Conservation (phyloP, 2,113 vertebrate genomes). For the Origma solitaria region DNA sequence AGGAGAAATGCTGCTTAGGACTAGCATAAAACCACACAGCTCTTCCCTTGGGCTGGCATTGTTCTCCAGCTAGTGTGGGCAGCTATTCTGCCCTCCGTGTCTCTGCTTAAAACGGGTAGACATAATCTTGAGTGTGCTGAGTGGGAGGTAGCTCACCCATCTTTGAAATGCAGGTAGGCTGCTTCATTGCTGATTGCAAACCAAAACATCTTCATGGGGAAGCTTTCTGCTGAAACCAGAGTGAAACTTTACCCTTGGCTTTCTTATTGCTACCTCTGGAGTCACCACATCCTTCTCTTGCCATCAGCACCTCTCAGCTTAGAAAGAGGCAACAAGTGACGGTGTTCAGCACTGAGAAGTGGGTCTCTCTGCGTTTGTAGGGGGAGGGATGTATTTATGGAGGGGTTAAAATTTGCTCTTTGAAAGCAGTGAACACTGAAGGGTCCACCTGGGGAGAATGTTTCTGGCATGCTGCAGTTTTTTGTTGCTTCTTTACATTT, state of each 20-base stretch:
- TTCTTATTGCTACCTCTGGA: neutral
- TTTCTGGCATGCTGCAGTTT: neutral
- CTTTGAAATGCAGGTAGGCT: neutral
- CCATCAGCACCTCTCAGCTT: neutral
- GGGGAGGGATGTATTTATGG: neutral
- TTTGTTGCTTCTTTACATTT: neutral
- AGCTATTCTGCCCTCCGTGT: neutral
- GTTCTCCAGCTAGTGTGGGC: neutral
- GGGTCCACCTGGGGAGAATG: neutral
- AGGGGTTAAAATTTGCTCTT: neutral
- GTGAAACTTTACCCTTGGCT: neutral
- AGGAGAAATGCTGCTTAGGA: neutral
- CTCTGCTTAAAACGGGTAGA: neutral
- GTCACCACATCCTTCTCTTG: slow-evolving; percentile 44
- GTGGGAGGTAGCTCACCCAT: neutral
- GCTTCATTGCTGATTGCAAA: neutral
- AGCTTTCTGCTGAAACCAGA: neutral
- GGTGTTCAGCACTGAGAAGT: neutral
- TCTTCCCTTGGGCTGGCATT: neutral
- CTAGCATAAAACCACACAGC: neutral
- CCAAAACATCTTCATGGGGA: neutral
- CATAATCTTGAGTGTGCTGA: neutral
- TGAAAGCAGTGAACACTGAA: neutral
- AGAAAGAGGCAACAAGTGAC: neutral
- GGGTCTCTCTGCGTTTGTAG: neutral